A percentile compares a stretch with the other conserved stretches of the same genome.
Conservation (phyloP, 2,797 vertebrate species). For the Uromys caudimaculatus region DNA sequence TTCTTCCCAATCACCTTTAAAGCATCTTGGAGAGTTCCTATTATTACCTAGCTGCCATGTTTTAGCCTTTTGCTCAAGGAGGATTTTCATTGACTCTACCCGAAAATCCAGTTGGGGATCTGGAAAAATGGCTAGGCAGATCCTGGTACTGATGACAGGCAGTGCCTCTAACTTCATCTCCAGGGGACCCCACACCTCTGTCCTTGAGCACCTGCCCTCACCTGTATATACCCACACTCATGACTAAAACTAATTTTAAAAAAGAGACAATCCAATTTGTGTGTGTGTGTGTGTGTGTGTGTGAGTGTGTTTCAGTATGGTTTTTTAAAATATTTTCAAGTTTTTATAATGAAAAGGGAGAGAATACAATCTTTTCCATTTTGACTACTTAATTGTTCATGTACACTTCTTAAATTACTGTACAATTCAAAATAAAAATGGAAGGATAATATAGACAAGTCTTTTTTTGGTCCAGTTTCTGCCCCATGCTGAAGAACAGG, state of each 20-base stretch:
- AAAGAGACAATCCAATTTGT: not conserved
- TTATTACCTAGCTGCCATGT: not conserved
- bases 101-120: slow-evolving; percentile 2
- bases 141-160: not conserved
- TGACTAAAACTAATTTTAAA: not conserved
- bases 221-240: not conserved
- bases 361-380: not conserved
- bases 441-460: not conserved
- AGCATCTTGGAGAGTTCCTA: not conserved
- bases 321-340: slow-evolving; percentile 32
- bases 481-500: not conserved
- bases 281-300: too few species aligned
- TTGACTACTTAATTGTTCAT: not conserved
- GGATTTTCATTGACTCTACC: not conserved
- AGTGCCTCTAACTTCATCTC: not conserved
- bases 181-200: not conserved
- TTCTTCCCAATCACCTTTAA: not conserved
- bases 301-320: not conserved
- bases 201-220: not conserved
- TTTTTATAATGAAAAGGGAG: slow-evolving; percentile 5
- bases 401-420: not conserved
- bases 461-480: slow-evolving; percentile 22
- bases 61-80: slow-evolving; percentile 25
- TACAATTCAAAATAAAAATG: slow-evolving; percentile 30
- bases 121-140: not conserved